Evolutionary conservation across 92 coral and sea anemone species (phyloP).

Genomic region (Zoanthus sansibaricus): DNA sequence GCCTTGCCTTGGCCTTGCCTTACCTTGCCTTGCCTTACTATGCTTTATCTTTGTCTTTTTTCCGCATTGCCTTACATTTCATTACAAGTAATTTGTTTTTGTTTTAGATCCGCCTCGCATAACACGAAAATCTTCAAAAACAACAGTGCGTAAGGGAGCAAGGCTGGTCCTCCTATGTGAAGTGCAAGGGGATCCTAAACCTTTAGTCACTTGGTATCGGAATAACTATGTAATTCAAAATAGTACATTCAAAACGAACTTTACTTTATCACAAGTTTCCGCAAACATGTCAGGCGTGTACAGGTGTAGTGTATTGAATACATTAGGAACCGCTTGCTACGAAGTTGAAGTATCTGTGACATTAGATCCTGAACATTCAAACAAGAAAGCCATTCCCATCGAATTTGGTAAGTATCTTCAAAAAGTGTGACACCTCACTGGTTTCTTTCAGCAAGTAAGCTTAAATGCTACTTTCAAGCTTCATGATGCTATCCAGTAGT

Average conservation of each 20-base stretch:
- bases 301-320: slow-evolving; percentile 19
- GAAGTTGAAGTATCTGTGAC: slow-evolving; percentile 26
- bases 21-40: neutral
- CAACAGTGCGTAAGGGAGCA: slow-evolving; percentile 14
- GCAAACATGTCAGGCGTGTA: slow-evolving; percentile 1
- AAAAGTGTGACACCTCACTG: too few species aligned
- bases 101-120: slow-evolving; percentile 32
- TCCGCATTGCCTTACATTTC: neutral
- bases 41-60: neutral
- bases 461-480: too few species aligned
- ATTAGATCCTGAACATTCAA: neutral
- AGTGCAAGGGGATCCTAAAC: slow-evolving; percentile 44
- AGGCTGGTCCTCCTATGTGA: slow-evolving; percentile 31
- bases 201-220: slow-evolving; percentile 32
- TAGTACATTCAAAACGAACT: slow-evolving; percentile 36
- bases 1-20: neutral
- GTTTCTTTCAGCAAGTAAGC: too few species aligned
- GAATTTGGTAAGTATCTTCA: slow-evolving; percentile 1
- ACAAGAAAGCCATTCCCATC: neutral
- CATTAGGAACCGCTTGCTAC: slow-evolving; percentile 18
- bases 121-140: slow-evolving; percentile 24
- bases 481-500: too few species aligned
- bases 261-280: slow-evolving; percentile 13
- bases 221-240: slow-evolving; percentile 3
- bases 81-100: neutral